Base-by-base conservation (phyloP, 1,140 invertebrate species). In the Heterodera carotae region DNA sequence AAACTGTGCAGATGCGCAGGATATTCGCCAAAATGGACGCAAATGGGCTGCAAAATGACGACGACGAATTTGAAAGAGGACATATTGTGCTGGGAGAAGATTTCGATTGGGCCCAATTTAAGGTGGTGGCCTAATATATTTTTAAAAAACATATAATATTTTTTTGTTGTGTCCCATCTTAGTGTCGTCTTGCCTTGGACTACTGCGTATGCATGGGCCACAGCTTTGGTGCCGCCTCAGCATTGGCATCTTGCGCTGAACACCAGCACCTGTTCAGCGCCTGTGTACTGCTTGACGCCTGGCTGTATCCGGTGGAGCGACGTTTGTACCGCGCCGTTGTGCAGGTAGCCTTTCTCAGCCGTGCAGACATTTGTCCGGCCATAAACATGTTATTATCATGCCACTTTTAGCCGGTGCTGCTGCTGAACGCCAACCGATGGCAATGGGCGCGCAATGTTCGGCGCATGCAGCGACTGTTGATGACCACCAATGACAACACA, bases 221-320 rank as follows among this genome's bases (percentile, higher is more conserved):
- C 88, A 92, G 91, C 2, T 92, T 92, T 89, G 92, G 92, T 12
- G 92, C 90, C 12, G 90, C 91, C 15, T 91, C 92, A 3, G 88
- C 90, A 39, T 82, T 92, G 3, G 88, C 90, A 27, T 89, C 91
- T 2, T 83, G 91, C 25, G 88, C 89, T 0, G 7, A 34, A 4
- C 15, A 48, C 12, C 43, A 82, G 25, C 69, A 27, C 59, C 69
- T 68, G 80, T 76, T 81, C 91, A 91, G 81, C 84, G 88, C 53
- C 91, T 73, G 91, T 12, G 86, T 92, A 5, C 88, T 90, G 31
- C 78, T 92, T 39, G 92, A 93, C 87, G 90, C 91, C 1, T 93
- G 92, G 92, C 91, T 92, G 91, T 91, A 91, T 82, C 91, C 92
- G 0, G 84, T 92, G 22, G 89, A 91, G 75, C 82, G 88, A 27